Conservation (phyloP, 2,888 invertebrate genomes). For the Athrips mouffetella region DNA sequence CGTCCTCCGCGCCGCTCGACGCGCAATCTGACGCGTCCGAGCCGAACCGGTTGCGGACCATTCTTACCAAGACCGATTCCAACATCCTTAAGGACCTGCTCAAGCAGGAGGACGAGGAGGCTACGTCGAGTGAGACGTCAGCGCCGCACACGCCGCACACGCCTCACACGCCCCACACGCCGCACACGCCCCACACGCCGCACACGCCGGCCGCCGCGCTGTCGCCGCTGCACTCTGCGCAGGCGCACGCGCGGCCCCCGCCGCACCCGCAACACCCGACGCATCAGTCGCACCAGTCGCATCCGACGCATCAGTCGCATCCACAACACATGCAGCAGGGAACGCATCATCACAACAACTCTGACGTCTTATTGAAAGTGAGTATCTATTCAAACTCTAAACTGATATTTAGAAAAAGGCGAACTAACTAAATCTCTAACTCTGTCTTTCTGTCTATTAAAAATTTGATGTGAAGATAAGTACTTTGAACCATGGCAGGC, state of each 20-base stretch:
- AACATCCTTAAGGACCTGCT: constrained; percentile 64
- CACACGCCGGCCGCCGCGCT: constrained; percentile 45
- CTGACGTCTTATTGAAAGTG: constrained; percentile 78
- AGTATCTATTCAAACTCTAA: constrained; percentile 21
- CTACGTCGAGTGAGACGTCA: constrained; percentile 59
- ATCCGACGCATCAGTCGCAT: constrained; percentile 29
- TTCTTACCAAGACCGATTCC: constrained; percentile 76
- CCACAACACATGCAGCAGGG: constrained; percentile 36
- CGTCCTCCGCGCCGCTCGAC: constrained; percentile 45
- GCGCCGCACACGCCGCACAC: constrained; percentile 68
- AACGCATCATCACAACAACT: constrained; percentile 59
- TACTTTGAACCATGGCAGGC: too few species aligned
- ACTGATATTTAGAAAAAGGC: not conserved
- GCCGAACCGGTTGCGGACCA: constrained; percentile 75
- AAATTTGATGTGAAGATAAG: too few species aligned
- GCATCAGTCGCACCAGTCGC: constrained; percentile 39
- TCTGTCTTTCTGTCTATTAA: too few species aligned
- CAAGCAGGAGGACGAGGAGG: constrained; percentile 70
- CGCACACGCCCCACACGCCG: constrained; percentile 50
- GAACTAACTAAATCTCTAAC: too few species aligned
- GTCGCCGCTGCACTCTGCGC: constrained; percentile 41
- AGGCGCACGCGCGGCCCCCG: constrained; percentile 31
- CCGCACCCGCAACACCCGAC: constrained; percentile 29
- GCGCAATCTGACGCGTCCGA: constrained; percentile 39
- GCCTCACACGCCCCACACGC: constrained; percentile 44